Evolutionary conservation across 1,140 invertebrate genomes (phyloP).

Genomic region (Micrasema minimum): DNA sequence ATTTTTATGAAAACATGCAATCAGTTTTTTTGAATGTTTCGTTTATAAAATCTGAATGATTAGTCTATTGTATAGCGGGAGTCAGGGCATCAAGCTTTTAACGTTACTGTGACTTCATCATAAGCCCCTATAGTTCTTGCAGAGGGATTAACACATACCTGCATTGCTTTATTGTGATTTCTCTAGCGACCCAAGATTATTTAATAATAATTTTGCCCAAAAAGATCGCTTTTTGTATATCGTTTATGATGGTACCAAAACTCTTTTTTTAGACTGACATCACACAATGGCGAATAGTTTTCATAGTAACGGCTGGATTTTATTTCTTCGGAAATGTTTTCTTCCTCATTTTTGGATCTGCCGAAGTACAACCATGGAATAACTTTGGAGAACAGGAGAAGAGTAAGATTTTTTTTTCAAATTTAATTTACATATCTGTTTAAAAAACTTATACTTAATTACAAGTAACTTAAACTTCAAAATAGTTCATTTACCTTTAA

Average conservation of each 20-base stretch:
- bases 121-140: too few species aligned
- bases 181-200: background rate
- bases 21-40: too few species aligned
- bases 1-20: too few species aligned
- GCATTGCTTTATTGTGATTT: background rate
- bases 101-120: too few species aligned
- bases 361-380: constrained; percentile 68
- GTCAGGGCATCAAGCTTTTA: background rate
- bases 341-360: constrained; percentile 68
- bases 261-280: constrained; percentile 40
- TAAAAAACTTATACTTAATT: too few species aligned
- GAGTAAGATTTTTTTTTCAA: too few species aligned
- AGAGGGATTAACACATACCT: background rate
- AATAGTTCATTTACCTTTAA: too few species aligned
- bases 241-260: background rate
- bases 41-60: too few species aligned
- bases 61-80: too few species aligned
- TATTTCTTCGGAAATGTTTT: constrained; percentile 68
- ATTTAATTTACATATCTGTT: too few species aligned
- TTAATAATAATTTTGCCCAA: background rate
- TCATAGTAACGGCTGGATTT: constrained; percentile 69
- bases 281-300: constrained; percentile 70
- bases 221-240: background rate
- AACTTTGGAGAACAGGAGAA: too few species aligned
- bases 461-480: too few species aligned